These are phyloP conservation scores for Plectrocnemia conspersa DNA, from an alignment of 1,140 invertebrate genomes.

Conservation along the genomic window DNA sequence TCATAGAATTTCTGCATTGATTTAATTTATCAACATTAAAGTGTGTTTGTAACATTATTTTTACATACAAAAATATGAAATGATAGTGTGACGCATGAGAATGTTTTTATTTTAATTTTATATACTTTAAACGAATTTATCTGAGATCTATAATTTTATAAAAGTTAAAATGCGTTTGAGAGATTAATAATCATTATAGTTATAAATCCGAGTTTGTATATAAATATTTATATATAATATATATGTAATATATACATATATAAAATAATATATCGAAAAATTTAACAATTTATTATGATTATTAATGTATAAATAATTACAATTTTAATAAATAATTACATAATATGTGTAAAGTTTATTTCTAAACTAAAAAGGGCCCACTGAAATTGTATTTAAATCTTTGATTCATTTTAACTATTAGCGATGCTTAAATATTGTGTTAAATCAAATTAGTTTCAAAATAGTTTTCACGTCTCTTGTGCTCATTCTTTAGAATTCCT, in stretches of 20 bases:
- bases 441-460: too few species aligned
- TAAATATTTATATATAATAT: conserved; percentile 18
- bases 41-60: neutral
- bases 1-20: too few species aligned
- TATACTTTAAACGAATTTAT: conserved; percentile 11
- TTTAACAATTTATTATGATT: conserved; percentile 34
- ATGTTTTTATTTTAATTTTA: conserved; percentile 9
- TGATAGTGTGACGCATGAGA: neutral
- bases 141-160: conserved; percentile 32
- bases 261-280: conserved; percentile 35
- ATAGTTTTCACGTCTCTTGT: too few species aligned
- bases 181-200: conserved; percentile 32
- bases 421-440: too few species aligned
- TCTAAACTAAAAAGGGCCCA: too few species aligned
- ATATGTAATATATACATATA: conserved; percentile 25
- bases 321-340: conserved; percentile 35
- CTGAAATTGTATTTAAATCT: too few species aligned
- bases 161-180: conserved; percentile 31
- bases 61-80: neutral
- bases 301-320: conserved; percentile 34
- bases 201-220: conserved; percentile 21
- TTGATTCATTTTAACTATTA: too few species aligned
- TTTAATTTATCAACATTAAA: too few species aligned
- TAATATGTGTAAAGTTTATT: too few species aligned
- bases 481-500: too few species aligned